Percentiles rank a stretch among this genome's conserved stretches.
Evolutionary conservation across 2,888 invertebrate genomes (phyloP).

Genomic region (Mythimna pallens): DNA sequence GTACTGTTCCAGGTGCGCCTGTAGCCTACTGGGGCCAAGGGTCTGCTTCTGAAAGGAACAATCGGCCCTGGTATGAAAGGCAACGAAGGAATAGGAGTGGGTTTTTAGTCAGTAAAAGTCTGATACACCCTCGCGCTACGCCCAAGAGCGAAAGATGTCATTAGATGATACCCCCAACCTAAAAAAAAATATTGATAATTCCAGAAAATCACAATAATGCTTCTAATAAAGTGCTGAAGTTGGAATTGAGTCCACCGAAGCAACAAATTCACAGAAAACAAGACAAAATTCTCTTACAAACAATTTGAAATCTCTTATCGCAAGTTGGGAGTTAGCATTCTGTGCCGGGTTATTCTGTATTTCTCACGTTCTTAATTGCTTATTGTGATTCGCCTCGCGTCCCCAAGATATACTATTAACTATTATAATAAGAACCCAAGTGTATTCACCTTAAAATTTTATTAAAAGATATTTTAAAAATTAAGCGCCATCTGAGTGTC

Average conservation of each 20-base stretch:
- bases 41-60: no score
- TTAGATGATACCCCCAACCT: no score
- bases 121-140: no score
- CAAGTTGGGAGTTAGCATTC: slow-evolving; percentile 21
- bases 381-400: slow-evolving; percentile 55
- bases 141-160: no score
- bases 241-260: neutral
- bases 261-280: neutral
- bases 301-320: slow-evolving; percentile 12
- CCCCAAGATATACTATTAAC: slow-evolving; percentile 44
- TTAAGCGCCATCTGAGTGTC: neutral
- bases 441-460: slow-evolving; percentile 44
- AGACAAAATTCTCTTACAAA: neutral
- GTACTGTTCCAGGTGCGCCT: no score
- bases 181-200: neutral
- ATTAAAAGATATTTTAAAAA: slow-evolving; percentile 34
- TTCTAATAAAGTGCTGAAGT: neutral
- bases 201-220: neutral
- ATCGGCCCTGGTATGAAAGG: no score
- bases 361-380: slow-evolving; percentile 58
- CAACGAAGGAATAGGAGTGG: no score
- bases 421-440: slow-evolving; percentile 39
- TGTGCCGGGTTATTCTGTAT: slow-evolving; percentile 34
- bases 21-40: no score
- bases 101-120: no score